Evolutionary conservation across 2,888 invertebrate genomes (phyloP), one percentile per base, ranked within the genome.

Genomic region (Dione juno): DNA sequence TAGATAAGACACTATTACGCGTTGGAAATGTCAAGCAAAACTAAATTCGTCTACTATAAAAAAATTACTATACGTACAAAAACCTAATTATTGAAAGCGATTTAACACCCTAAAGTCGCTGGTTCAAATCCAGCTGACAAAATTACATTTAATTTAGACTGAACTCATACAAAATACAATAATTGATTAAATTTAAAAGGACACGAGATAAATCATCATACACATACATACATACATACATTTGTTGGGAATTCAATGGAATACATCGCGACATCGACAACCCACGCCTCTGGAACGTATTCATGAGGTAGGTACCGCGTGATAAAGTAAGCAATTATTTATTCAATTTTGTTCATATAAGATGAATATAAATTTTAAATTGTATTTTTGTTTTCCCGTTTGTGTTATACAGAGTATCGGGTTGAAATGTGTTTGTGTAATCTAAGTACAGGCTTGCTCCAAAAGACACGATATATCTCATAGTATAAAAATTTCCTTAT

Each of bases 181-280:
- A 59, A 59, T 59, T 43, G 41, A 59, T 41, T 41, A 59, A 19
- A 41, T 40, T 59, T 7, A 16, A 52, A 19, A 54, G 28, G 53
- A 41, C 41, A 14, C 28, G 9, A 43, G 5, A 43, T 59, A 41
- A 59, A 59, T 54, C 53, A 54, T 53, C 28, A 1, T 28, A 14
- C 53, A 11, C 50, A 58, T 41, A 58, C 40, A 41, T 59, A 1
- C 14, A 14, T 28, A 11, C 50, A 58, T 41, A 58, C 40, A 41
- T 59, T 14, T 59, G 14, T 59, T 53, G 41, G 54, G 73, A 68
- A 74, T 75, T 75, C 75, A 75, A 75, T 74, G 73, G 74, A 67
- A 77, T 80, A 80, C 74, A 81, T 83, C 77, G 80, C 77, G 75
- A 77, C 77, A 84, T 85, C 84, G 85, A 84, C 82, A 78, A 74